phyloP scores from a whole-genome alignment of 2,888 invertebrate species.

The Drosophila parthenogenetica region DNA sequence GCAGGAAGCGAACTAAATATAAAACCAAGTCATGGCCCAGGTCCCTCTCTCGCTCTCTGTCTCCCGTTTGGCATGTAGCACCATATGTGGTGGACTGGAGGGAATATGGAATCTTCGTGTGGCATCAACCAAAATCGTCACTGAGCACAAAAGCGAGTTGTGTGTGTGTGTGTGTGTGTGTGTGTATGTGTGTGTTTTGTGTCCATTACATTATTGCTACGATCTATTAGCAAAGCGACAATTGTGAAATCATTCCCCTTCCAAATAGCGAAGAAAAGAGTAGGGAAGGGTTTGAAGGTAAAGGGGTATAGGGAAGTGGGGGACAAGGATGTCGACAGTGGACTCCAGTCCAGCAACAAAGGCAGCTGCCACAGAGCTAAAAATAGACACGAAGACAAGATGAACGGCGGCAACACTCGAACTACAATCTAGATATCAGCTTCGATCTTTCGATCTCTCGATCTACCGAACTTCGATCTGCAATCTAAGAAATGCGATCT shows the following conservation, averaged over 20 bases:
- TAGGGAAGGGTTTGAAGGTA: not conserved
- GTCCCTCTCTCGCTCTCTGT: not conserved
- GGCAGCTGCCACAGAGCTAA: conserved; percentile 35
- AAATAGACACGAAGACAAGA: conserved; percentile 28
- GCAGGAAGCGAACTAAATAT: conserved; percentile 80
- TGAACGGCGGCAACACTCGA: conserved; percentile 18
- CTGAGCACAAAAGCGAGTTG: conserved; percentile 19
- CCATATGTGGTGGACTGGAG: conserved; percentile 69
- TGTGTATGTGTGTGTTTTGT: conserved; percentile 21
- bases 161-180: conserved; percentile 24
- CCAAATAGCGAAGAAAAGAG: not conserved
- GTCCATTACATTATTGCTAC: conserved; percentile 76
- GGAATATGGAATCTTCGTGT: conserved; percentile 32
- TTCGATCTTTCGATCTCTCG: conserved; percentile 7
- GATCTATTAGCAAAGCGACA: conserved; percentile 75
- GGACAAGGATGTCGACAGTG: conserved; percentile 8
- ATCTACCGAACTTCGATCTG: conserved; percentile 40
- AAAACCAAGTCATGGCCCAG: conserved; percentile 68
- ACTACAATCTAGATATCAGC: conserved; percentile 31
- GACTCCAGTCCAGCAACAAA: conserved; percentile 37
- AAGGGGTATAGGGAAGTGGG: not conserved
- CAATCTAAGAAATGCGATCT: conserved; percentile 60
- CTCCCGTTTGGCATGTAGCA: conserved; percentile 12
- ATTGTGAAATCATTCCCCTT: conserved; percentile 26
- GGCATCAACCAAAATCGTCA: conserved; percentile 24